These are phyloP conservation scores for Batillaria attramentaria DNA, from an alignment of 1,140 invertebrate genomes.

Conservation along the genomic window DNA sequence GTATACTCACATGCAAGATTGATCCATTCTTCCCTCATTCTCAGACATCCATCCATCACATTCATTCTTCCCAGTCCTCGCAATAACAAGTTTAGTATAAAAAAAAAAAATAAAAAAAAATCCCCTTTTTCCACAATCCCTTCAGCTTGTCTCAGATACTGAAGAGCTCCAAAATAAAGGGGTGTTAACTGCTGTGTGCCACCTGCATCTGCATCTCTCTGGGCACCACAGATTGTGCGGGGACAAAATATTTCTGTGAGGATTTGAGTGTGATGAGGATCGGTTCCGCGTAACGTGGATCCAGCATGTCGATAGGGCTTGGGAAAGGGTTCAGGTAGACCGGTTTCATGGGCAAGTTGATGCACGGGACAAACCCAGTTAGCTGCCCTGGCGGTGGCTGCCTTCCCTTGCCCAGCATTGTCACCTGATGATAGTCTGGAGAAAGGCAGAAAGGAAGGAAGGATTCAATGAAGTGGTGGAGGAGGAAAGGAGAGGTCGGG, in stretches of 20 bases:
- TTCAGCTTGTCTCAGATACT: no score
- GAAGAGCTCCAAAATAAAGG: no score
- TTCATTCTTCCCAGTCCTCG: no score
- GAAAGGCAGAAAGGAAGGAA: slow-evolving; percentile 28
- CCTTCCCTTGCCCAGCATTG: slow-evolving; percentile 54
- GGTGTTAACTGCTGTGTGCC: slow-evolving; percentile 2
- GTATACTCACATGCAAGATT: no score
- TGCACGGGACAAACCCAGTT: slow-evolving; percentile 61
- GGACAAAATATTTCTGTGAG: slow-evolving; percentile 70
- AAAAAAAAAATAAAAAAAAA: no score
- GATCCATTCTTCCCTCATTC: no score
- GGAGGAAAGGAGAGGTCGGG: not conserved
- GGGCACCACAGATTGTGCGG: slow-evolving; percentile 57
- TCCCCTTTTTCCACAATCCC: no score
- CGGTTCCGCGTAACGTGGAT: slow-evolving; percentile 58
- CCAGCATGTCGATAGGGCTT: slow-evolving; percentile 53
- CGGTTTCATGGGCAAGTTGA: slow-evolving; percentile 69
- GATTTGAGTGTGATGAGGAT: slow-evolving; percentile 68
- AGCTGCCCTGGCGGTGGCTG: slow-evolving; percentile 59
- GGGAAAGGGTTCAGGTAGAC: slow-evolving; percentile 69
- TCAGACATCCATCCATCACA: no score
- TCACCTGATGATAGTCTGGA: slow-evolving; percentile 60
- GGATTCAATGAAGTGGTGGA: not conserved
- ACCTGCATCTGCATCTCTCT: slow-evolving; percentile 37
- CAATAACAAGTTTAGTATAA: no score